Evolutionary conservation across 1,140 invertebrate species (phyloP), one percentile per base, ranked within the genome.

Genomic region (Oryctes rhinoceros): DNA sequence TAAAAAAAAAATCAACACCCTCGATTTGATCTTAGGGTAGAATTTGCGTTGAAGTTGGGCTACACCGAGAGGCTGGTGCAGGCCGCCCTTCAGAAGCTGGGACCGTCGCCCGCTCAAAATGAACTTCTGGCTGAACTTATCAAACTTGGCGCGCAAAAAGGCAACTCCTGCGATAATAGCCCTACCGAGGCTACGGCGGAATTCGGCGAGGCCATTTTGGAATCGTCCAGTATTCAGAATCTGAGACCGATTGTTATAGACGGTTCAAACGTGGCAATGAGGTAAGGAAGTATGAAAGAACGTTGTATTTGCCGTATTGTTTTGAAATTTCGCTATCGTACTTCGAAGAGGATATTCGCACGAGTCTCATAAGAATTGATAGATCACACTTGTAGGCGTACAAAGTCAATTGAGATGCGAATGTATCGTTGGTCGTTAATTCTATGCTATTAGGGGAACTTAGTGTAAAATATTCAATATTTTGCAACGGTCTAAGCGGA

Each of bases 211-310:
- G 88, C 79, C 81, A 87, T 10, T 81, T 85, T 53, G 76, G 80
- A 81, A 47, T 78, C 75, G 81, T 84, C 67, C 86, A 53, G 0
- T 86, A 87, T 9, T 82, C 87, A 59, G 35, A 84, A 82, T 11
- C 88, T 98, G 35, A 89, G 97, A 65, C 94, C 95, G 47, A 94
- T 99, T 81, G 96, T 99, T 53, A 96, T 99, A 78, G 98, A 99
- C 90, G 98, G 98, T 80, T 98, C 96, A 87, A 99, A 99, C 89
- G 96, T 99, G 37, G 98, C 98, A 24, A 97, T 99, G 95, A 97
- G 93, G 95, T 96, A 90, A 44, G 39, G 5, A 44, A 44, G 0
- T 44, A 10, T 44, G 3, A 44, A 5, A 44, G 0, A 30, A 30
- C 24, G 24, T 30, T 30, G 24, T 30, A 30, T 30, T 30, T 1